Conservation (phyloP, 2,888 invertebrate species). For the Lasius fuliginosus region DNA sequence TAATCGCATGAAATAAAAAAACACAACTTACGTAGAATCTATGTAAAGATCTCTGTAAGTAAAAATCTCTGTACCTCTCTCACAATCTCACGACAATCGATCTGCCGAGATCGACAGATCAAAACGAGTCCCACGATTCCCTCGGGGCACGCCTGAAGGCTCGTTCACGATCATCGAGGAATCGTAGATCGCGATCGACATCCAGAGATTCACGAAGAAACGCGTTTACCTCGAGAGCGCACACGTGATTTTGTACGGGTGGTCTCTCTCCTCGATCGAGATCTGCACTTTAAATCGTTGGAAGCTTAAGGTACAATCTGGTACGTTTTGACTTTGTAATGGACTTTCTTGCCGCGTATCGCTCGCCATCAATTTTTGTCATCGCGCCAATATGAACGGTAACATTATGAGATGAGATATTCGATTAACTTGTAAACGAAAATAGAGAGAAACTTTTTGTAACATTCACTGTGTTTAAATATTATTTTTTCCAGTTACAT, state of each 20-base stretch:
- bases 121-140: constrained; percentile 59
- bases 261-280: constrained; percentile 51
- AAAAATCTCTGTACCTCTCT: constrained; percentile 15
- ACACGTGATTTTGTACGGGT: constrained; percentile 50
- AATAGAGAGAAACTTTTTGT: neutral
- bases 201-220: constrained; percentile 59
- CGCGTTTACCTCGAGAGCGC: constrained; percentile 38
- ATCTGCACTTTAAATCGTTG: constrained; percentile 39
- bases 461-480: neutral
- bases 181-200: constrained; percentile 62
- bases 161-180: constrained; percentile 52
- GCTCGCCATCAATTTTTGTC: constrained; percentile 46
- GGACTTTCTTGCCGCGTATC: constrained; percentile 28
- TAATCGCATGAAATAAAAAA: neutral
- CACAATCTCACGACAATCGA: constrained; percentile 44
- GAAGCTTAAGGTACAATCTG: constrained; percentile 30
- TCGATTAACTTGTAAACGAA: constrained; percentile 44
- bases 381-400: constrained; percentile 21
- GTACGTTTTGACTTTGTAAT: constrained; percentile 39
- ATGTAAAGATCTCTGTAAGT: constrained; percentile 15
- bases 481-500: neutral
- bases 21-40: neutral
- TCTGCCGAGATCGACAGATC: constrained; percentile 53
- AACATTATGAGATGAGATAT: constrained; percentile 45
- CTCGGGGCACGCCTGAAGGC: constrained; percentile 53